A percentile compares a stretch with the other conserved stretches of the same genome.
These are phyloP conservation scores for Caenorhabditis remanei DNA, from an alignment of 1,140 invertebrate genomes.

Conservation along the genomic window DNA sequence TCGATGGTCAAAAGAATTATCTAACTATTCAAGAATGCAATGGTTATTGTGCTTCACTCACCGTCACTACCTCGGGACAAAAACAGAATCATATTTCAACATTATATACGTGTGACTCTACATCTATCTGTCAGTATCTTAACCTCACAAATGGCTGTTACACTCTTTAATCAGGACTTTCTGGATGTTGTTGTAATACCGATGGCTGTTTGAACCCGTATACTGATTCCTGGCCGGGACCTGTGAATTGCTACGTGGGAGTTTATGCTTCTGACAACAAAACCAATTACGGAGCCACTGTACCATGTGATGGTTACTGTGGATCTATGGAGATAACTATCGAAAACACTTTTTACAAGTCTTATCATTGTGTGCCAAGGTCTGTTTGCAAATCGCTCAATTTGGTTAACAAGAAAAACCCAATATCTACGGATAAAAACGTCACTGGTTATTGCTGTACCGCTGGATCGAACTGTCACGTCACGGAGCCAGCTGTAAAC, in stretches of 20 bases:
- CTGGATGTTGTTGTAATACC: constrained; percentile 62
- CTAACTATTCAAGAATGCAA: constrained; percentile 21
- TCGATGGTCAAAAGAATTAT: constrained; percentile 18
- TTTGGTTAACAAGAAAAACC: constrained; percentile 31
- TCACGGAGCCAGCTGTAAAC: not conserved
- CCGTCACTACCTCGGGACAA: not conserved
- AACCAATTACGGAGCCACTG: constrained; percentile 27
- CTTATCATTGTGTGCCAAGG: constrained; percentile 43
- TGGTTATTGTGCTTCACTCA: constrained; percentile 61
- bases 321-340: constrained; percentile 43
- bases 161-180: constrained; percentile 39
- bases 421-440: constrained; percentile 37
- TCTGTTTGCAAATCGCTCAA: constrained; percentile 13
- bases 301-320: constrained; percentile 43
- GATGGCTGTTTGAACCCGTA: constrained; percentile 61
- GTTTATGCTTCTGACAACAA: constrained; percentile 27
- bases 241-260: constrained; percentile 62
- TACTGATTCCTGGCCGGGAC: constrained; percentile 9
- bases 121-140: constrained; percentile 54
- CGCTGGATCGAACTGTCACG: constrained; percentile 17
- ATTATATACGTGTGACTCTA: constrained; percentile 63
- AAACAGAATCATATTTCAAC: not conserved
- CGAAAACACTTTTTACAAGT: not conserved
- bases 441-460: constrained; percentile 55
- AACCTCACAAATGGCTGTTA: constrained; percentile 2